Evolutionary conservation across 2,797 vertebrate species (phyloP), one percentile per base, ranked within the genome.

Genomic region (Chaetodon trifasciatus): DNA sequence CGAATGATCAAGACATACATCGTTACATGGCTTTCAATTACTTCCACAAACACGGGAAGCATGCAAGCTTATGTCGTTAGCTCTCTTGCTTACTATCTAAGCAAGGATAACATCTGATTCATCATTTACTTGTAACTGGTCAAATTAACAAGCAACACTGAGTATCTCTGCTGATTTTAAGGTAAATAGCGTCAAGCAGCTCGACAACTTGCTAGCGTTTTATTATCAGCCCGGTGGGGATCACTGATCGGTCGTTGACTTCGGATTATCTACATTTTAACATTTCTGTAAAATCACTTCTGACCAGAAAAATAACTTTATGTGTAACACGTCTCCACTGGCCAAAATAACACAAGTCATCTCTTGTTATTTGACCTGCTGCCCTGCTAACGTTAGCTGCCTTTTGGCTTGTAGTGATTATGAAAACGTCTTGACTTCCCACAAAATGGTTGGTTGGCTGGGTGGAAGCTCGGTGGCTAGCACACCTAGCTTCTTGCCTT

Each of bases 381-480:
- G 23, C 12, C 24, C 44, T 24, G 73, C 74, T 83, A 84, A 65
- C 70, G 55, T 49, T 83, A 77, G 87, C 86, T 72, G 76, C 50
- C 62, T 60, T 74, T 83, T 76, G 77, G 73, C 82, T 89, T 60
- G 72, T 21, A 61, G 74, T 61, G 87, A 90, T 85, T 79, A 81
- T 81, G 86, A 87, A 90, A 92, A 91, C 90, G 89, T 88, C 85
- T 86, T 60, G 81, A 93, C 91, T 92, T 92, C 91, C 92, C 86
- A 94, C 93, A 94, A 94, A 94, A 94, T 94, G 93, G 92, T 92
- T 81, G 89, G 89, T 85, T 88, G 89, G 90, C 78, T 84, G 89
- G 89, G 87, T 91, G 91, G 71, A 83, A 93, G 92, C 90, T 90
- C 17, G 68, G 72, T 49, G 76, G 91, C 88, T 93, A 94, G 44